Conservation (phyloP, 2,113 vertebrate genomes). For the Rhodinocichla rosea region DNA sequence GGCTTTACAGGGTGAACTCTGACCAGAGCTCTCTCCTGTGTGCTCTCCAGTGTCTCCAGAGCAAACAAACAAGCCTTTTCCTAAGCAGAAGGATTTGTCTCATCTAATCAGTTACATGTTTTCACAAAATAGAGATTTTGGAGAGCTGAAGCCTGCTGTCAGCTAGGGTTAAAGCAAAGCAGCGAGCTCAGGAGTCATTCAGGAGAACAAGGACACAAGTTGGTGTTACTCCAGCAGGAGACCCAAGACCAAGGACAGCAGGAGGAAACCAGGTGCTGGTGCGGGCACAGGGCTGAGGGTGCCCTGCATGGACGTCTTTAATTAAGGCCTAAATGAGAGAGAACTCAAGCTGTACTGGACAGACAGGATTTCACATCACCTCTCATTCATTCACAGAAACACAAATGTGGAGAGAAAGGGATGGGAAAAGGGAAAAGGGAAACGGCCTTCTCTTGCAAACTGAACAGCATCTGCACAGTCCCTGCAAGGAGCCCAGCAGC, state of each 20-base stretch:
- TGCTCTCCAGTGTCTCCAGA: neutral
- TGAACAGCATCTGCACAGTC: accelerated
- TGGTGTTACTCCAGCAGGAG: neutral
- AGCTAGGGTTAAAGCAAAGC: neutral
- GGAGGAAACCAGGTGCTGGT: neutral
- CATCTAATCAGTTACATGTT: neutral
- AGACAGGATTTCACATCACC: neutral
- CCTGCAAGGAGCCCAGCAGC: neutral
- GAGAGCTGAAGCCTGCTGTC: neutral
- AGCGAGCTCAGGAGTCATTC: neutral
- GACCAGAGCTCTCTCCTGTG: neutral
- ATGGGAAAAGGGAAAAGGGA: neutral
- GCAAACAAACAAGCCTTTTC: neutral
- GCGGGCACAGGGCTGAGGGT: neutral
- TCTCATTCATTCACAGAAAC: neutral
- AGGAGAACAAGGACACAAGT: neutral
- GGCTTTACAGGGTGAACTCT: neutral
- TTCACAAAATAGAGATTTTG: neutral
- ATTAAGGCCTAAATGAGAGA: neutral
- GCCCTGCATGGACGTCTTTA: neutral
- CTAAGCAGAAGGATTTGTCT: neutral
- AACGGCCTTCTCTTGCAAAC: neutral
- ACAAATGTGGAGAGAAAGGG: neutral
- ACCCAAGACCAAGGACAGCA: neutral
- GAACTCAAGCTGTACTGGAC: neutral